A percentile compares a stretch with the other conserved stretches of the same genome.
Evolutionary conservation across 2,113 vertebrate species (phyloP).

Genomic region (Anarrhichthys ocellatus): DNA sequence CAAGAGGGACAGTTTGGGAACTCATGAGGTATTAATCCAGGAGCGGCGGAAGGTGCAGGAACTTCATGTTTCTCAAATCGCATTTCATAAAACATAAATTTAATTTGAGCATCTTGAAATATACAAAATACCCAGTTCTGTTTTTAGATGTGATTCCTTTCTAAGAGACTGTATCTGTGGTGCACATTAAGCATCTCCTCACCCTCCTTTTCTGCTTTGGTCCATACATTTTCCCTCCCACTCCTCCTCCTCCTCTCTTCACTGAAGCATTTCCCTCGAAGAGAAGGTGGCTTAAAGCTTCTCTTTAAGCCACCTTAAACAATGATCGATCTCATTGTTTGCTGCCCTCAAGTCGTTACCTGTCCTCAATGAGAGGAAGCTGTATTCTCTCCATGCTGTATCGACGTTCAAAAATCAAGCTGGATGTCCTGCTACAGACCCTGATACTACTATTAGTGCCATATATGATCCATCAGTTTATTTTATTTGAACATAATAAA

Average conservation of each 20-base stretch:
- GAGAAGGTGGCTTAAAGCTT: conserved; percentile 43
- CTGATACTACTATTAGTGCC: background rate
- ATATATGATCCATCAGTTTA: background rate
- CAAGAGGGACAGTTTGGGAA: conserved; percentile 38
- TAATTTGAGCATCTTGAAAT: background rate
- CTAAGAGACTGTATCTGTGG: background rate
- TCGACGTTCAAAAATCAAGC: conserved; percentile 33
- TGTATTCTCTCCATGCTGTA: conserved; percentile 6
- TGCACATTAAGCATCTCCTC: conserved; percentile 12
- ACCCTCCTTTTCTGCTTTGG: conserved; percentile 11
- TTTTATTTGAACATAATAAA: background rate
- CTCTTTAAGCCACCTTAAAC: no score
- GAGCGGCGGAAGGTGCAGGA: conserved; percentile 19
- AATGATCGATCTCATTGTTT: conserved; percentile 59
- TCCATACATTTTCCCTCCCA: conserved; percentile 14
- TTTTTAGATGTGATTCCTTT: background rate
- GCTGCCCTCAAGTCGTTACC: conserved; percentile 17
- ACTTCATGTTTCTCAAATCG: background rate
- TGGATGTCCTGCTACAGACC: background rate
- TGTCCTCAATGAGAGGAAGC: conserved; percentile 5
- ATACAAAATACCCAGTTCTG: background rate
- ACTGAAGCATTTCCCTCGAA: conserved; percentile 32
- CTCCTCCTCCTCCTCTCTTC: conserved; percentile 4
- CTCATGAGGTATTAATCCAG: conserved; percentile 40
- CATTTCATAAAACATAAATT: conserved; percentile 6